Evolutionary conservation across 2,888 invertebrate genomes (phyloP).

Genomic region (Hololepta plana): DNA sequence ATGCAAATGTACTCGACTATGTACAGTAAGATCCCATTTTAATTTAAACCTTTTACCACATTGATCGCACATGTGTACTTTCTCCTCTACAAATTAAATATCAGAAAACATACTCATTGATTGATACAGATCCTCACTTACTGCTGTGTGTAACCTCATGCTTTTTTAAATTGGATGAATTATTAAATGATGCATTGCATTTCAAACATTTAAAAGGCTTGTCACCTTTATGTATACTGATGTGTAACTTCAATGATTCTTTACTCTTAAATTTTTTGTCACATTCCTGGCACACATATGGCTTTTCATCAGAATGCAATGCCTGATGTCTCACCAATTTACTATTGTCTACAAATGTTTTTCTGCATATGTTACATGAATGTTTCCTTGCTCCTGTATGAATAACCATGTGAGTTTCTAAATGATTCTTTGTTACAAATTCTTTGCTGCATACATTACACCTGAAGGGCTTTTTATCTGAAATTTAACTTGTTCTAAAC

Average conservation of each 20-base stretch:
- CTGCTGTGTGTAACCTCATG: conserved; percentile 41
- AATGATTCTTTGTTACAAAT: conserved; percentile 53
- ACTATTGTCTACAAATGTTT: conserved; percentile 47
- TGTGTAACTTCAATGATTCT: conserved; percentile 39
- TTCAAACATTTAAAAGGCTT: conserved; percentile 40
- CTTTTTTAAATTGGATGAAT: conserved; percentile 49
- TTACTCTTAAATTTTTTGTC: conserved; percentile 40
- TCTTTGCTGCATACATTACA: conserved; percentile 36
- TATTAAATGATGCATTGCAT: conserved; percentile 39
- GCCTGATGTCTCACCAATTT: conserved; percentile 53
- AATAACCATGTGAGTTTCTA: conserved; percentile 50
- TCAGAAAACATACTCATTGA: conserved; percentile 1
- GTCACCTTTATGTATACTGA: conserved; percentile 40
- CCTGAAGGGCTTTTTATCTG: conserved; percentile 28
- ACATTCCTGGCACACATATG: conserved; percentile 39
- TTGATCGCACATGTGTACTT: conserved; percentile 35
- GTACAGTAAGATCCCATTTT: conserved; percentile 37
- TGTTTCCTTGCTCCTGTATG: conserved; percentile 44
- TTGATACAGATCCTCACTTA: conserved; percentile 14
- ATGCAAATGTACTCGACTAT: conserved; percentile 33
- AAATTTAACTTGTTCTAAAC: conserved; percentile 6
- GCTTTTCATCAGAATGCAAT: conserved; percentile 35
- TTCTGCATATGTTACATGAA: conserved; percentile 42
- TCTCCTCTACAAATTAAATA: conserved; percentile 27
- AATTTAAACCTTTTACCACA: conserved; percentile 42